These are phyloP conservation scores for Perithous albicinctus DNA, from an alignment of 2,888 invertebrate species.

Conservation along the genomic window DNA sequence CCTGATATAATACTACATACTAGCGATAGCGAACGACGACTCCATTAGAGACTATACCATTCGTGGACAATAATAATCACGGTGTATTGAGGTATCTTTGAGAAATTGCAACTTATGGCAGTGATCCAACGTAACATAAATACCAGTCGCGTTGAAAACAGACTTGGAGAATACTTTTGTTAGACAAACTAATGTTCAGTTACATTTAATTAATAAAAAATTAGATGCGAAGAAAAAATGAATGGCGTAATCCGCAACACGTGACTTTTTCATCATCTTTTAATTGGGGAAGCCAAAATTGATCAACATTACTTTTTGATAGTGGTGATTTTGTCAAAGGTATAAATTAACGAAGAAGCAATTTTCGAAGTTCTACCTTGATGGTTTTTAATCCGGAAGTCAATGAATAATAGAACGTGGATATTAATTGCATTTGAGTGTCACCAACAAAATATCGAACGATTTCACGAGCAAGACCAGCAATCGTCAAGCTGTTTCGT, in stretches of 20 bases:
- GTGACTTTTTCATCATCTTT: no score
- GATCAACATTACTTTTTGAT: no score
- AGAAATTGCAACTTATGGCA: not conserved
- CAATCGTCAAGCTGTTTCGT: not conserved
- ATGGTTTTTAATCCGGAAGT: not conserved
- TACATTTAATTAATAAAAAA: not conserved
- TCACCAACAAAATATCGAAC: slow-evolving; percentile 70
- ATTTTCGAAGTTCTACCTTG: no score
- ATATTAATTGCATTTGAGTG: slow-evolving; percentile 69
- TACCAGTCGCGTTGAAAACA: not conserved
- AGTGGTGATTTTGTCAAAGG: no score
- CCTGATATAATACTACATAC: not conserved
- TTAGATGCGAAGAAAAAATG: not conserved
- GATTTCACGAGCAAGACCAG: slow-evolving; percentile 11
- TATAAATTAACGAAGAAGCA: no score
- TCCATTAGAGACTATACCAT: slow-evolving; percentile 23
- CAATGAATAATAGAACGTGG: slow-evolving; percentile 26
- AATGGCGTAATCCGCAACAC: no score
- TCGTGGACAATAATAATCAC: slow-evolving; percentile 30
- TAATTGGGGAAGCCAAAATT: no score
- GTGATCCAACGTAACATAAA: not conserved
- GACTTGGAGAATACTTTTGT: not conserved
- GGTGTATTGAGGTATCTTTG: slow-evolving; percentile 28
- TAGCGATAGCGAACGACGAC: slow-evolving; percentile 16
- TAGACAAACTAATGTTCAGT: not conserved